phyloP scores from a whole-genome alignment of 2,888 invertebrate species.

The Agonopterix heracliana region DNA sequence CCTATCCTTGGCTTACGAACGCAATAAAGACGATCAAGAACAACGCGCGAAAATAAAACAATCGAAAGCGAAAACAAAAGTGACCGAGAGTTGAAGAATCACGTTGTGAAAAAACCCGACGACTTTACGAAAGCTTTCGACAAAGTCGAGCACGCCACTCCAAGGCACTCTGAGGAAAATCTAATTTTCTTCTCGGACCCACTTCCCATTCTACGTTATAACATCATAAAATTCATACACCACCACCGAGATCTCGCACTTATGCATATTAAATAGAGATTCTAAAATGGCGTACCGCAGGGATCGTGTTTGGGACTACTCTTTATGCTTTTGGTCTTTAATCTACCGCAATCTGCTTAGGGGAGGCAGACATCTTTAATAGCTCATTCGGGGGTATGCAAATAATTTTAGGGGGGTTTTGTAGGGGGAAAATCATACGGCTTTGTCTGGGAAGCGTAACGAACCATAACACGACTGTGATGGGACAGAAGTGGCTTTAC shows the following conservation, averaged over 20 bases:
- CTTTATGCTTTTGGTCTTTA: constrained; percentile 72
- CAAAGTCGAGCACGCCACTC: constrained; percentile 62
- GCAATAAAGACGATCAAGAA: constrained; percentile 39
- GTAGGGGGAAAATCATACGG: constrained; percentile 57
- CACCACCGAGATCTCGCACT: constrained; percentile 55
- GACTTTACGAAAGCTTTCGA: constrained; percentile 60
- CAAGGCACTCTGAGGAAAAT: constrained; percentile 62
- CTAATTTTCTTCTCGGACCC: constrained; percentile 70
- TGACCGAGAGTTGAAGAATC: constrained; percentile 58
- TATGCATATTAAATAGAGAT: constrained; percentile 54
- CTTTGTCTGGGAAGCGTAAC: constrained; percentile 72
- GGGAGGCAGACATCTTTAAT: constrained; percentile 70
- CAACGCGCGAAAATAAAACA: constrained; percentile 55
- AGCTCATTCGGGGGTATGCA: constrained; percentile 75
- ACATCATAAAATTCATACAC: constrained; percentile 59
- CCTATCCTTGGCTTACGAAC: constrained; percentile 24
- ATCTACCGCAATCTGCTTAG: constrained; percentile 76
- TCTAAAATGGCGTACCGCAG: constrained; percentile 50
- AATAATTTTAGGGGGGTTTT: constrained; percentile 67
- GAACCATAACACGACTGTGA: constrained; percentile 70
- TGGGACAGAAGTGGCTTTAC: constrained; percentile 64
- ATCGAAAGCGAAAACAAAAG: constrained; percentile 54
- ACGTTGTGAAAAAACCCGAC: constrained; percentile 43
- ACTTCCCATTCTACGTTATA: constrained; percentile 44
- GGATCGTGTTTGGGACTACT: constrained; percentile 37